Percentiles rank a stretch among this genome's conserved stretches.
Conservation (phyloP, 2,797 vertebrate species). For the Xenops minutus region DNA sequence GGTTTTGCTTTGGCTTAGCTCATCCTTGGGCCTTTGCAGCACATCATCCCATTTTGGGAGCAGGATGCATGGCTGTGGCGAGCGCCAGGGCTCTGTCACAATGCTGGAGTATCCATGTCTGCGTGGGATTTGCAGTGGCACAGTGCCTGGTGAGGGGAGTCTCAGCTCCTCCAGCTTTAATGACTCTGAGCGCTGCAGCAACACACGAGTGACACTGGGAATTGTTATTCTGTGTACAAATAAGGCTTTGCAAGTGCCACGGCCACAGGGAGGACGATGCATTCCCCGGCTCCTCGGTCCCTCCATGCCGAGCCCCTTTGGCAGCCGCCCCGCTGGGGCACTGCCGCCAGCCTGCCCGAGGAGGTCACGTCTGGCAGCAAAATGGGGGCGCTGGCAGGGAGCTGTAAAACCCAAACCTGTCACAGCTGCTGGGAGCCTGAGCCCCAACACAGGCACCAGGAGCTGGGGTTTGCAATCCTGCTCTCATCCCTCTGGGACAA, state of each 20-base stretch:
- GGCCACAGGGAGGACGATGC: rapidly evolving
- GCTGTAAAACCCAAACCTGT: not conserved
- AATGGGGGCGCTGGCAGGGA: not conserved
- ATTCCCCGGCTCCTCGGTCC: rapidly evolving
- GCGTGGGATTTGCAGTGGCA: rapidly evolving
- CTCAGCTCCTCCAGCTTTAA: not conserved
- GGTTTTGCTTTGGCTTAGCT: not conserved
- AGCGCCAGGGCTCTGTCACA: not conserved
- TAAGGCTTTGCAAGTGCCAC: rapidly evolving
- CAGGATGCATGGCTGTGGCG: rapidly evolving
- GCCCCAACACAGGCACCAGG: rapidly evolving
- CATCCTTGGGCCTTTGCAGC: not conserved
- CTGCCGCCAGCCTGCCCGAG: not conserved
- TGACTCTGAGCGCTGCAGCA: not conserved
- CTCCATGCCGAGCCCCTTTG: not conserved
- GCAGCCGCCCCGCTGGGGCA: rapidly evolving
- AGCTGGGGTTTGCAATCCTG: not conserved
- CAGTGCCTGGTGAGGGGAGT: not conserved
- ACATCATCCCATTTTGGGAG: rapidly evolving
- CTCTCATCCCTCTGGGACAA: not conserved
- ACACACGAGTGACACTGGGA: rapidly evolving
- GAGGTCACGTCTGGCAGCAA: not conserved
- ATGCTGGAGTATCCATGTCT: rapidly evolving
- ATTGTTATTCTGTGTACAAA: not conserved
- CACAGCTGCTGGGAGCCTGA: not conserved